These are phyloP conservation scores for Noturus placidus DNA, from an alignment of 2,113 vertebrate species.

Conservation along the genomic window DNA sequence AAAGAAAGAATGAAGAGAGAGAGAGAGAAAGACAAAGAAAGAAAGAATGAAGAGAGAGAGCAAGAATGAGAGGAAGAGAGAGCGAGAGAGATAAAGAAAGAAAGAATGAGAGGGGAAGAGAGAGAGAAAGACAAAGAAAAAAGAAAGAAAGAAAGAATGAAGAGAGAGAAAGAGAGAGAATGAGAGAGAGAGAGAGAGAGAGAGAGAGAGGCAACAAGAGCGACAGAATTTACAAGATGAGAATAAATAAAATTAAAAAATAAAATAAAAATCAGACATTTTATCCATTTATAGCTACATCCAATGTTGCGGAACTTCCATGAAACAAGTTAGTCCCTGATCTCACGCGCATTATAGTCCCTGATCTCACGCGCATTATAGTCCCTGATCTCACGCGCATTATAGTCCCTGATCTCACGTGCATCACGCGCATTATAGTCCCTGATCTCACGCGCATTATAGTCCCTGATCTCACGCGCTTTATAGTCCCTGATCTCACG, in stretches of 20 bases:
- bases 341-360: not conserved
- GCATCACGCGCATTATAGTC: not conserved
- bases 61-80: not conserved
- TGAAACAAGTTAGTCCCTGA: not conserved
- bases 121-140: not conserved
- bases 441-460: too few species aligned
- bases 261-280: not conserved
- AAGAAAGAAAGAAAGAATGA: not conserved
- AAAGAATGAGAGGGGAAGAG: not conserved
- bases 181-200: not conserved
- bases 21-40: not conserved
- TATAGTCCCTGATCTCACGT: not conserved
- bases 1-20: not conserved
- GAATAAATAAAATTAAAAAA: not conserved
- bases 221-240: not conserved
- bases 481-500: too few species aligned
- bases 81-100: not conserved
- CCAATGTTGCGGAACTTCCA: not conserved
- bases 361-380: not conserved
- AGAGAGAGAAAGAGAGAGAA: not conserved
- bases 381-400: too few species aligned
- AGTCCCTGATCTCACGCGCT: too few species aligned
- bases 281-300: not conserved
- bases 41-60: too few species aligned
- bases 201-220: not conserved